Base-by-base conservation (phyloP, 2,888 invertebrate species). In the Lasioglossum leucozonium region DNA sequence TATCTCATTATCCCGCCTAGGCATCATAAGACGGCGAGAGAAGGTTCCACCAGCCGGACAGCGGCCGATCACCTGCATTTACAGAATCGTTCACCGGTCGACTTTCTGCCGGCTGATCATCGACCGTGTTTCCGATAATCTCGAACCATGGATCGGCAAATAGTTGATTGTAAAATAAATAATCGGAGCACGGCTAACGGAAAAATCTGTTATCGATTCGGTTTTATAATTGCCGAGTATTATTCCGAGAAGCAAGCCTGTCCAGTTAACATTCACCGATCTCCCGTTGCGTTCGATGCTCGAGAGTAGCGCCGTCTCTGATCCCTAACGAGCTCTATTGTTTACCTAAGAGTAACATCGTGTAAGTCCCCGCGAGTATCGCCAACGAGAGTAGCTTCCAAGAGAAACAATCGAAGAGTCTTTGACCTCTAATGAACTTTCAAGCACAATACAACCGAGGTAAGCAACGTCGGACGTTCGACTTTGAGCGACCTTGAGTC, bases 31-130 rank as follows among this genome's bases (percentile, higher is more conserved):
- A 37, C 13, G 10, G 44, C 13, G 11, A n/a, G n/a, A 58, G 30
- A n/a, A 13, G 42, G 67, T 47, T 72, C 30, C 44, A 0, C 30
- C 44, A 0, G 4, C 22, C n/a, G n/a, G 42, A 42, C 22, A 65
- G 55, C 8, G 51, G 51, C 22, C 67, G 44, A 82, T 82, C 73
- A 73, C 55, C 55, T 34, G 72, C 47, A 18, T 34, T 65, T 22
- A 30, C 18, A 2, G 30, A 47, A 42, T 80, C 42, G 1, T 65
- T 26, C 13, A 42, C n/a, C 16, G 18, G 18, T 3, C 10, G 51
- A 22, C 22, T 51, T 22, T 51, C 71, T 40, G 22, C 69, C 4
- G 22, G 40, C 22, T 40, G 22, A 40, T 22, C 10, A 22, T 22
- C 18, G 8, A 67, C 16, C n/a, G 62, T 67, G 37, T 5, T 37